Evolutionary conservation across 1,140 invertebrate species (phyloP), one percentile per base, ranked within the genome.

Genomic region (Triops longicaudatus): DNA sequence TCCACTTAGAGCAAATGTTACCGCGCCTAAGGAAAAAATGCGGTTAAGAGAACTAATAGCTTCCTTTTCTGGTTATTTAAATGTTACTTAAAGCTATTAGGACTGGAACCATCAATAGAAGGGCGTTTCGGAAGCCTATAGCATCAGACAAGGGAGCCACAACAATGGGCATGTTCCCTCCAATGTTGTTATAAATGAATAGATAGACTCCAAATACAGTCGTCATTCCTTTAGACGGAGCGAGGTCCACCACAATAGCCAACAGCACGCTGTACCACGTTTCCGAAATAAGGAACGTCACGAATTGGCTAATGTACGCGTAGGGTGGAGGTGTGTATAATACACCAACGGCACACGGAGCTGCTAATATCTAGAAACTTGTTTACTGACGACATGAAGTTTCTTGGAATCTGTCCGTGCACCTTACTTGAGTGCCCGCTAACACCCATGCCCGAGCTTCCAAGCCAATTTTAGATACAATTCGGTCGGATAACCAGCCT

Each of bases 251-350:
- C 4, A 96, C 86, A 80, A 95, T 91, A 17, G 93, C 93, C 82
- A 95, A 95, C 3, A 95, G 89, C 78, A 96, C 94, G 72, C 93
- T 93, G 82, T 95, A 95, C 93, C 93, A 95, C 92, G 94, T 95
- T 85, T 96, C 93, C 82, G 93, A 91, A 80, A 94, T 94, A 84
- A 95, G 91, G 81, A 94, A 95, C 1, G 92, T 93, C 78, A 92
- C 87, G 11, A 92, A 92, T 6, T 95, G 87, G 0, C 91, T 93
- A 74, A 94, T 90, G 89, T 96, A 95, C 10, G 93, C 92, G 86
- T 90, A 91, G 0, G 93, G 86, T 1, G 94, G 93, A 63, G 88
- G 87, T 80, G 95, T 91, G 80, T 91, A 92, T 1, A 97, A 90
- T 5, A 94, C 94, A 12, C 94, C 93, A 81, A 95, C 94, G 12